These are phyloP conservation scores for Aurelia sp. DNA, from an alignment of 30 jellyfish, hydroid and myxozoan genomes.

Conservation along the genomic window DNA sequence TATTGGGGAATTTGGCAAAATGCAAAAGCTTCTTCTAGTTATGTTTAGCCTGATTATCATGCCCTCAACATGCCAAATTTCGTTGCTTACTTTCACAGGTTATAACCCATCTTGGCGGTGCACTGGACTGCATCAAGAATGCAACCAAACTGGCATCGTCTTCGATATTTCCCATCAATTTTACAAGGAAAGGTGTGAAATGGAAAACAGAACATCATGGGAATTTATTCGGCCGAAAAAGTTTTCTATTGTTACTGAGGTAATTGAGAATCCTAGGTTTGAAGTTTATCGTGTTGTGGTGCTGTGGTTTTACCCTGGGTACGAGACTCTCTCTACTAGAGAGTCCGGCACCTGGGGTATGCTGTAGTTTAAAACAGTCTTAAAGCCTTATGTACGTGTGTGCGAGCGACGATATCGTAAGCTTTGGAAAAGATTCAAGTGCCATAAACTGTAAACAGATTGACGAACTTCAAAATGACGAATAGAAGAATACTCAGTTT, in stretches of 20 bases:
- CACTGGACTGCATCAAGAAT: slow-evolving; percentile 44
- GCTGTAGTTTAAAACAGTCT: too few species aligned
- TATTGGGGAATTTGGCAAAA: slow-evolving; percentile 85
- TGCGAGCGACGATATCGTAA: too few species aligned
- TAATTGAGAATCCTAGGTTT: not conserved
- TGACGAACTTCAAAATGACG: too few species aligned
- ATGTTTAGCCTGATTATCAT: slow-evolving; percentile 75
- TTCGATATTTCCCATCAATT: slow-evolving; percentile 23
- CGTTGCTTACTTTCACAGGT: slow-evolving; percentile 77
- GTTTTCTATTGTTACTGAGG: slow-evolving; percentile 92
- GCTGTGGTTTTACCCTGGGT: too few species aligned
- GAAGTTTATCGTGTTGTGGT: too few species aligned
- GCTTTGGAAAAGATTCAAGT: too few species aligned
- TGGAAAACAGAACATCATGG: slow-evolving; percentile 84
- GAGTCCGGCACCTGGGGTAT: too few species aligned
- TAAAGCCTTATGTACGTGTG: too few species aligned
- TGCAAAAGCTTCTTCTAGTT: slow-evolving; percentile 59
- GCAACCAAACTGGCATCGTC: slow-evolving; percentile 58
- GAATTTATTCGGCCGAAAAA: slow-evolving; percentile 53
- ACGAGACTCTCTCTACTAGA: too few species aligned
- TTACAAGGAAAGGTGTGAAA: slow-evolving; percentile 57
- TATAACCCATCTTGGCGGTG: slow-evolving; percentile 84
- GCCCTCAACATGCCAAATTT: slow-evolving; percentile 86
- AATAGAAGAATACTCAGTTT: too few species aligned
- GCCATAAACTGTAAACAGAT: too few species aligned